Evolutionary conservation across 2,888 invertebrate genomes (phyloP).

Genomic region (Lepidocyrtinus sp.): DNA sequence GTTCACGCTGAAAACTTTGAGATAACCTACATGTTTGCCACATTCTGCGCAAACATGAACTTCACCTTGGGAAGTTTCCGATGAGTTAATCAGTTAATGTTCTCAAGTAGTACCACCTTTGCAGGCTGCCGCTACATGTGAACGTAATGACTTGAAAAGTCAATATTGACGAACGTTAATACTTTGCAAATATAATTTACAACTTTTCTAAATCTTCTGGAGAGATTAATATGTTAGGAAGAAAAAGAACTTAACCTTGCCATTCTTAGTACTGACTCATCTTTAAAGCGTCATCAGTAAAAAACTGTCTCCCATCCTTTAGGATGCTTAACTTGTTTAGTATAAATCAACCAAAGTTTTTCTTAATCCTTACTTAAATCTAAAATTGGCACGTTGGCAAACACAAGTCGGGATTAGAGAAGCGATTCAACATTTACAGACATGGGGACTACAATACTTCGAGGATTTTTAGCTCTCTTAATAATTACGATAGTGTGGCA

Average conservation of each 20-base stretch:
- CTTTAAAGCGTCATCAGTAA: background rate
- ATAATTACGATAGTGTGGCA: conserved; percentile 13
- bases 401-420: too few species aligned
- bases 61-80: conserved; percentile 41
- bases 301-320: background rate
- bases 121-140: too few species aligned
- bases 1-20: too few species aligned
- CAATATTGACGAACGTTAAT: conserved; percentile 16
- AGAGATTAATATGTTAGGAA: background rate
- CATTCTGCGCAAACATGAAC: conserved; percentile 26
- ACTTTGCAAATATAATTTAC: background rate
- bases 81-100: conserved; percentile 21
- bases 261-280: conserved; percentile 40
- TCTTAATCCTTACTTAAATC: conserved; percentile 5
- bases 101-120: too few species aligned
- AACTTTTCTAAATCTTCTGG: background rate
- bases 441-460: too few species aligned
- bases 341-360: conserved; percentile 30
- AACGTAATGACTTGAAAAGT: too few species aligned
- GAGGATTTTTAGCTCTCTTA: conserved; percentile 33
- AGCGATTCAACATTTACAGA: background rate
- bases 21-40: too few species aligned
- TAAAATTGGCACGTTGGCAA: background rate
- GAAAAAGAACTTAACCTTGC: conserved; percentile 25
- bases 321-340: background rate